phyloP scores from a whole-genome alignment of 2,888 invertebrate genomes.

The Zele albiditarsus region DNA sequence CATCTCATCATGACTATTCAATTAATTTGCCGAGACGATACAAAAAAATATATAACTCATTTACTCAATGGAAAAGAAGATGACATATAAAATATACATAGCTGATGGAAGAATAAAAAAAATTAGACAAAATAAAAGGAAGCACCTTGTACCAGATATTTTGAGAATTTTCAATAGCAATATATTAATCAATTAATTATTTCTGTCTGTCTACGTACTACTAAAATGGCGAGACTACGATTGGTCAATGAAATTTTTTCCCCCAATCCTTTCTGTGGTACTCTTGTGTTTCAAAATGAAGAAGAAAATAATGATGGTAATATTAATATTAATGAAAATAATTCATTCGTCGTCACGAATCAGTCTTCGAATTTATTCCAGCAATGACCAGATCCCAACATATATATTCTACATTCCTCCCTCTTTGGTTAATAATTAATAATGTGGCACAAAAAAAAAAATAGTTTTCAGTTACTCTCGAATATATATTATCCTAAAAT shows the following conservation, averaged over 20 bases:
- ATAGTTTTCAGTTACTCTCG: not conserved
- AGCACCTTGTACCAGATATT: not conserved
- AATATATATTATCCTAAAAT: not conserved
- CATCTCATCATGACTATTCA: not conserved
- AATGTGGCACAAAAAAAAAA: slow-evolving; percentile 10
- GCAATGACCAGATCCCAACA: not conserved
- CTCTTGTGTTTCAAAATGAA: not conserved
- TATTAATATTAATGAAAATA: not conserved
- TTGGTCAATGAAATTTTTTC: not conserved
- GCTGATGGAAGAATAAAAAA: not conserved
- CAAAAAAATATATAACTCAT: slow-evolving; percentile 27
- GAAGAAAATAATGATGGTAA: too few relatives aligned
- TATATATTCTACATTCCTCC: not conserved
- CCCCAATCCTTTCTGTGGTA: not conserved
- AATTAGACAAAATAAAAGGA: not conserved
- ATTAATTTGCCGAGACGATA: not conserved
- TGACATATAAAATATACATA: not conserved
- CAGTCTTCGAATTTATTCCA: not conserved
- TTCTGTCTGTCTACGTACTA: not conserved
- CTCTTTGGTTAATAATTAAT: slow-evolving; percentile 13
- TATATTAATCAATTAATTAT: not conserved
- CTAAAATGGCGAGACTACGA: not conserved
- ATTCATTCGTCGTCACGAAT: not conserved
- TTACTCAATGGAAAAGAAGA: slow-evolving; percentile 25
- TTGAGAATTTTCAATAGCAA: not conserved